A percentile compares a stretch with the other conserved stretches of the same genome.
Conservation (phyloP, 2,797 vertebrate genomes). For the Austrolebias charrua region DNA sequence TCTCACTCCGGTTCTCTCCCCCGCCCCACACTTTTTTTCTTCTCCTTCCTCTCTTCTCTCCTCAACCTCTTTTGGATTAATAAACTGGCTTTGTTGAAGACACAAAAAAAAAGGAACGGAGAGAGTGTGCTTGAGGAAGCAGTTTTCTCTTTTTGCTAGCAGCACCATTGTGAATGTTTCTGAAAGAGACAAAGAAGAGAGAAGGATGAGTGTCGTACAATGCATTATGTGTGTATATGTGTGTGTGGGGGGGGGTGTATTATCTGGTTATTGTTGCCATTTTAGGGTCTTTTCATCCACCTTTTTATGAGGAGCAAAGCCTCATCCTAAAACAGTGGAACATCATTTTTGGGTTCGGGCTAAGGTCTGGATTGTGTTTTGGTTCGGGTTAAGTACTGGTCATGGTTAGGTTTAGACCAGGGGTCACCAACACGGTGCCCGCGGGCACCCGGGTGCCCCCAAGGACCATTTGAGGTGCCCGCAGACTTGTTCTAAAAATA, state of each 20-base stretch:
- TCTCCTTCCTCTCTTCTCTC: conserved; percentile 35
- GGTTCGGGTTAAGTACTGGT: no score
- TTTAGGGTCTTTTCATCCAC: no score
- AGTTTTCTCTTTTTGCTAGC: conserved; percentile 71
- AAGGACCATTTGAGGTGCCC: no score
- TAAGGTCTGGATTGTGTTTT: no score
- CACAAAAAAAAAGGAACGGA: conserved; percentile 71
- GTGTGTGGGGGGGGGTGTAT: background rate
- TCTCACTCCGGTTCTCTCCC: conserved; percentile 25
- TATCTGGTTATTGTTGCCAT: conserved; percentile 5
- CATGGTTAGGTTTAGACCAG: no score
- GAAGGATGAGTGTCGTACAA: conserved; percentile 31
- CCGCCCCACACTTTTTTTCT: conserved; percentile 10
- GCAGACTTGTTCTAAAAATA: no score
- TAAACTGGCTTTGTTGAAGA: conserved; percentile 83
- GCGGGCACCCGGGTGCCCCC: no score
- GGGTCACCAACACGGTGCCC: no score
- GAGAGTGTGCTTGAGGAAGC: conserved; percentile 76
- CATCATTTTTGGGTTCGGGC: background rate
- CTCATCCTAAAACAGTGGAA: no score
- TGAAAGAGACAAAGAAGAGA: conserved; percentile 53
- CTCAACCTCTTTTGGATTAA: conserved; percentile 77
- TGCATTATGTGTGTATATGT: background rate
- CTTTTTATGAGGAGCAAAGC: no score
- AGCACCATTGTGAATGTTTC: conserved; percentile 65